Base-by-base conservation (phyloP, 1,140 invertebrate species). In the Leptinotarsa defecta region DNA sequence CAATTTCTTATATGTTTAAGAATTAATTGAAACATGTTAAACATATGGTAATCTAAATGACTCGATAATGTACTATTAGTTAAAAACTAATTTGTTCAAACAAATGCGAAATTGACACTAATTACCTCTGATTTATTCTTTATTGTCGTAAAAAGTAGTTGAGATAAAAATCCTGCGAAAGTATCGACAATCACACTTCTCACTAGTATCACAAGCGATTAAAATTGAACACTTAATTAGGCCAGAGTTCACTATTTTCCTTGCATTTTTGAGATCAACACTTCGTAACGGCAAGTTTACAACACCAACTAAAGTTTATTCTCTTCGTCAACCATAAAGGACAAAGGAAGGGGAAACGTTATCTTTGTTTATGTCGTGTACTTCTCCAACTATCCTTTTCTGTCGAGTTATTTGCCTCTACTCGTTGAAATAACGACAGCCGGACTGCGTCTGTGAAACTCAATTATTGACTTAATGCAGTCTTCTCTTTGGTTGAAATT, bases 271-370 rank as follows among this genome's bases (percentile, higher is more conserved):
- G 52, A 19, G 15, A 57, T 19, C n/a, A 43, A 43, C 52, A 19
- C 52, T 57, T 19, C 17, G n/a, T 3, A 15, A 57, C n/a, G n/a
- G 15, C 15, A 57, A 17, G 52, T 17, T 17, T 19, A 57, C 52
- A 15, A 57, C 15, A 57, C 52, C 15, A 57, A 57, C 52, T 57
- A 57, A 57, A 57, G 52, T 57, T 57, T 15, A 17, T 57, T 57
- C 52, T 57, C 52, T 57, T 57, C 52, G 67, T 68, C 43, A 48
- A 48, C 43, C 67, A 48, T 48, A 68, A 68, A 48, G 63, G 34
- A 27, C 13, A 48, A 43, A 68, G 67, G 67, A 68, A 68, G 67
- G 67, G 34, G 67, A 68, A 34, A 17, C 24, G 67, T 43, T 68
- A 17, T 68, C 67, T 68, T 8, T 48, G 34, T 68, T 48, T 27